Percentiles rank a stretch among this genome's conserved stretches.
These are phyloP conservation scores for Selene dorsalis DNA, from an alignment of 2,797 vertebrate genomes.

Conservation along the genomic window DNA sequence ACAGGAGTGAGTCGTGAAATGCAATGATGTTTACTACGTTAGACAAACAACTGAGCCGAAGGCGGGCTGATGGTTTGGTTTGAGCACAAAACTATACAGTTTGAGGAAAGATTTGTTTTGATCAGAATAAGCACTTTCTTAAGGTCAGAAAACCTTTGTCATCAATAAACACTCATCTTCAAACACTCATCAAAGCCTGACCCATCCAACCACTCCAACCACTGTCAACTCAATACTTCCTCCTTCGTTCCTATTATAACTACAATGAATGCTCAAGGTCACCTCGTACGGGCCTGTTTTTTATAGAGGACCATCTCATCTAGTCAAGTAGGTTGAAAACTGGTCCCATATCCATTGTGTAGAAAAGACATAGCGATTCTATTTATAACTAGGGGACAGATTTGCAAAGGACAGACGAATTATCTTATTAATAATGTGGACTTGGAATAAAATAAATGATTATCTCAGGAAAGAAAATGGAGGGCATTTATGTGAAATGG, in stretches of 20 bases:
- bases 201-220: neutral
- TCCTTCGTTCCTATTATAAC: neutral
- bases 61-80: too few species aligned
- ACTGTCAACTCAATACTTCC: neutral
- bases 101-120: neutral
- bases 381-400: neutral
- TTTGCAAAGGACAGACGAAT: neutral
- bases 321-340: too few species aligned
- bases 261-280: neutral
- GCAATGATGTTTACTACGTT: too few species aligned
- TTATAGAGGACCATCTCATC: too few species aligned
- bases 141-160: neutral
- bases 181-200: too few species aligned
- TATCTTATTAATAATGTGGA: neutral
- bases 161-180: neutral
- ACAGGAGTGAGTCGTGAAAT: too few species aligned
- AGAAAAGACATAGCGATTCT: too few species aligned
- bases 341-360: too few species aligned
- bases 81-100: neutral
- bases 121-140: neutral
- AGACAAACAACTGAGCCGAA: too few species aligned
- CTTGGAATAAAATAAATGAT: neutral
- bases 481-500: neutral
- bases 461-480: neutral
- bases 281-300: too few species aligned